Evolutionary conservation across 2,888 invertebrate genomes (phyloP), one percentile per base, ranked within the genome.

Genomic region (Biston betularia): DNA sequence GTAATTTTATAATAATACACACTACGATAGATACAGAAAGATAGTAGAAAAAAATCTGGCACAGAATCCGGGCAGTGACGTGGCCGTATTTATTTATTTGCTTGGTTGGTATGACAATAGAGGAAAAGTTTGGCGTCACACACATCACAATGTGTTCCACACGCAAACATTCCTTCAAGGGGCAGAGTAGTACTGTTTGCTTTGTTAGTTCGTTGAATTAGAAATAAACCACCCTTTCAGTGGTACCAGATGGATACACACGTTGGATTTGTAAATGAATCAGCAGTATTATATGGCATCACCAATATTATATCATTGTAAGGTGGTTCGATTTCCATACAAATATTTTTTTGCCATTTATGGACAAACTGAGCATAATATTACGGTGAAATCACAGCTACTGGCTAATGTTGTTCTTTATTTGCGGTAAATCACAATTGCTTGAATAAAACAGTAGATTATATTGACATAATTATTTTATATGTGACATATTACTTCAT

Each of bases 1-100:
- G n/a, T n/a, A n/a, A n/a, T n/a, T n/a, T n/a, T n/a, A n/a, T n/a
- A n/a, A n/a, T n/a, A n/a, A n/a, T n/a, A n/a, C n/a, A n/a, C 24
- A 24, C 24, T 24, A 24, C 24, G n/a, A n/a, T n/a, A n/a, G n/a
- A n/a, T n/a, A 24, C 24, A 83, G 81, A 79, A 76, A 71, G 81
- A 79, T 79, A 78, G 75, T 48, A 63, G 72, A 78, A 77, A 82
- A 81, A 75, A 72, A 66, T 62, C 55, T 60, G 61, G 56, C 61
- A 14, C 57, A 69, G 71, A 75, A 75, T 76, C 72, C 74, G 0
- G 38, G 24, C 24, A 1, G 24, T 3, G 24, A 24, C 24, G 24
- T 24, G 77, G 77, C 77, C 75, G 58, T 72, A 69, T 74, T 74
- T 74, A 70, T 73, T 71, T 71, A 70, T 70, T 68, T 64, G 76